These are phyloP conservation scores for Brachionus paranguensis DNA, from an alignment of 1,140 invertebrate species.

Conservation along the genomic window DNA sequence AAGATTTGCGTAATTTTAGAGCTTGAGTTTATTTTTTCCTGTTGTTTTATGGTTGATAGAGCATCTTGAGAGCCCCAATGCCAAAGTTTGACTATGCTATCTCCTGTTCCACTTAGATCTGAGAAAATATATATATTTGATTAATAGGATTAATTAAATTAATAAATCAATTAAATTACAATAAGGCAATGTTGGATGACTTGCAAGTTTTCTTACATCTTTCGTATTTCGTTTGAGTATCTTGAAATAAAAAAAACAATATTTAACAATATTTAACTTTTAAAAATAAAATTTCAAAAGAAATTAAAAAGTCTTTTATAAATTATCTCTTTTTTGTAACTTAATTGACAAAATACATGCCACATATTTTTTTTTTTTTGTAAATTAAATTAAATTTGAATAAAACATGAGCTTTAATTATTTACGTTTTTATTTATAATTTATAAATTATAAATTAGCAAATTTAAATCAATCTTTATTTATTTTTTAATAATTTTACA, in stretches of 20 bases:
- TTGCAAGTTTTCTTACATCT: slow-evolving; percentile 85
- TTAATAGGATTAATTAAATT: neutral
- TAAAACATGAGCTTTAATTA: too few relatives aligned
- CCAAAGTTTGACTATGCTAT: slow-evolving; percentile 93
- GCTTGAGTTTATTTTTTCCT: slow-evolving; percentile 74
- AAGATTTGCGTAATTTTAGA: slow-evolving; percentile 84
- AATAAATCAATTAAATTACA: slow-evolving; percentile 69
- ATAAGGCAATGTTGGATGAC: slow-evolving; percentile 80
- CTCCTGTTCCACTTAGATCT: slow-evolving; percentile 91
- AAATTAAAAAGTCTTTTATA: too few relatives aligned
- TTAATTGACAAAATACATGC: too few relatives aligned
- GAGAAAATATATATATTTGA: slow-evolving; percentile 38
- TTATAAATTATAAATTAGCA: too few relatives aligned
- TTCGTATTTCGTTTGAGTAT: slow-evolving; percentile 65
- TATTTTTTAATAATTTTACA: too few relatives aligned
- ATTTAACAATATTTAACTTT: too few relatives aligned
- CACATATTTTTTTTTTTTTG: too few relatives aligned
- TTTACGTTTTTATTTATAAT: too few relatives aligned
- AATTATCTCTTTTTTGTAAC: too few relatives aligned
- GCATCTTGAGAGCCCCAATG: slow-evolving; percentile 90
- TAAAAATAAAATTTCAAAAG: too few relatives aligned
- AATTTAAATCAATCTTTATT: too few relatives aligned
- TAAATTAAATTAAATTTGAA: too few relatives aligned
- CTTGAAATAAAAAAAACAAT: slow-evolving; percentile 47
- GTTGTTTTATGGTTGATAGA: slow-evolving; percentile 75